Conservation (phyloP, 2,113 vertebrate species). For the Syngnathus floridae region DNA sequence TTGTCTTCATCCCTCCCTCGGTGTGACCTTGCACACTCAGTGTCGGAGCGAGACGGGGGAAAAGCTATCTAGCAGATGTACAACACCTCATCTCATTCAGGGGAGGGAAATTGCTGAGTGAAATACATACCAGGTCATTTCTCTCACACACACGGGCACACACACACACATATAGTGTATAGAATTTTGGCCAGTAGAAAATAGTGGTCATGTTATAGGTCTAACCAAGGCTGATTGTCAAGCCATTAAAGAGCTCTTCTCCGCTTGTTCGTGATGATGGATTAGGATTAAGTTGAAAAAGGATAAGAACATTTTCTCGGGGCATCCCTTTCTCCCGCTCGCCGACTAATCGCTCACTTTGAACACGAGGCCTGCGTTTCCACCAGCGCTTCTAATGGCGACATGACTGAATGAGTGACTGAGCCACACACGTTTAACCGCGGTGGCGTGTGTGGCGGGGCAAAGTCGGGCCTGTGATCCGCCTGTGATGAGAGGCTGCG, state of each 20-base stretch:
- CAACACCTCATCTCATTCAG: constrained; percentile 60
- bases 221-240: constrained; percentile 13
- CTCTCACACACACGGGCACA: constrained; percentile 18
- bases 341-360: too few species aligned
- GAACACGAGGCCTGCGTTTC: neutral
- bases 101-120: constrained; percentile 49
- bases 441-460: constrained; percentile 21
- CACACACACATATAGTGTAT: constrained; percentile 1
- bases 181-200: constrained; percentile 2
- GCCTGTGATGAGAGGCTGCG: constrained; percentile 52
- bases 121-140: constrained; percentile 59
- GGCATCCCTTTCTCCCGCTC: neutral
- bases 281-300: neutral
- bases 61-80: constrained; percentile 67
- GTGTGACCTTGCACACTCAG: constrained; percentile 9
- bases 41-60: constrained; percentile 35
- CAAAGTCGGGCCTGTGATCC: constrained; percentile 49
- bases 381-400: constrained; percentile 12
- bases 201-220: constrained; percentile 23
- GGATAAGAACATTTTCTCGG: too few species aligned
- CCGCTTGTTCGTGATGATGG: neutral
- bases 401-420: constrained; percentile 57
- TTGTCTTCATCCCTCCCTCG: constrained; percentile 26
- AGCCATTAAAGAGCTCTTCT: neutral
- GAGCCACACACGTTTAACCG: constrained; percentile 51